Percentiles rank a stretch among this genome's conserved stretches.
Conservation (phyloP, 1,140 invertebrate genomes). For the Psilanteris sp. region DNA sequence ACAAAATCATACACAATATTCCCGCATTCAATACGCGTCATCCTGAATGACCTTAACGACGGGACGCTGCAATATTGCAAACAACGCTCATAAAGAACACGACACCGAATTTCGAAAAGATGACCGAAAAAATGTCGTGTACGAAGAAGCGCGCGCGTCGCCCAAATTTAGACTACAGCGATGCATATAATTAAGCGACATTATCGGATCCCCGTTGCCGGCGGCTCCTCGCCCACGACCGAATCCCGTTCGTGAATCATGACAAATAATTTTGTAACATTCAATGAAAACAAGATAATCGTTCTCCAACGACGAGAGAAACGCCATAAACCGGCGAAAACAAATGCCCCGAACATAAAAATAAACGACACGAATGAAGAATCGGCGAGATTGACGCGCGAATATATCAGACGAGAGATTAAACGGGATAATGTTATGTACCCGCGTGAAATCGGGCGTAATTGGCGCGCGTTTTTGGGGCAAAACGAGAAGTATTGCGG, state of each 20-base stretch:
- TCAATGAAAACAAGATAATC: slow-evolving; percentile 42
- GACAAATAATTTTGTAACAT: slow-evolving; percentile 28
- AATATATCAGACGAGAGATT: slow-evolving; percentile 27
- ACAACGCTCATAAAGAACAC: no score
- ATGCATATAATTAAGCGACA: no score
- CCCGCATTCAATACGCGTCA: no score
- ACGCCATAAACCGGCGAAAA: slow-evolving; percentile 13
- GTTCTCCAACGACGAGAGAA: slow-evolving; percentile 5
- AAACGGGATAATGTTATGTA: slow-evolving; percentile 49
- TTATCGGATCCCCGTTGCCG: no score
- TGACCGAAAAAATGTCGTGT: no score
- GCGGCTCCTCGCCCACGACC: no score
- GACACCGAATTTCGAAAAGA: no score
- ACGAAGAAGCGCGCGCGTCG: no score
- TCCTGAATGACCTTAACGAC: no score
- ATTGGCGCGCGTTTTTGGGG: slow-evolving; percentile 36
- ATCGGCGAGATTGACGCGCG: slow-evolving; percentile 24
- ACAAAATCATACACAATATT: no score
- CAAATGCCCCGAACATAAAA: slow-evolving; percentile 36
- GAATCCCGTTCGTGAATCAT: slow-evolving; percentile 6
- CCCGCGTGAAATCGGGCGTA: slow-evolving; percentile 22
- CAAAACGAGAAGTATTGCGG: slow-evolving; percentile 32
- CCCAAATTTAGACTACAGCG: no score
- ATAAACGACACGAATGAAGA: slow-evolving; percentile 45
- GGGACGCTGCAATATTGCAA: no score